Base-by-base conservation (phyloP, 2,797 vertebrate genomes). In the Parotocinclus haroldoi region DNA sequence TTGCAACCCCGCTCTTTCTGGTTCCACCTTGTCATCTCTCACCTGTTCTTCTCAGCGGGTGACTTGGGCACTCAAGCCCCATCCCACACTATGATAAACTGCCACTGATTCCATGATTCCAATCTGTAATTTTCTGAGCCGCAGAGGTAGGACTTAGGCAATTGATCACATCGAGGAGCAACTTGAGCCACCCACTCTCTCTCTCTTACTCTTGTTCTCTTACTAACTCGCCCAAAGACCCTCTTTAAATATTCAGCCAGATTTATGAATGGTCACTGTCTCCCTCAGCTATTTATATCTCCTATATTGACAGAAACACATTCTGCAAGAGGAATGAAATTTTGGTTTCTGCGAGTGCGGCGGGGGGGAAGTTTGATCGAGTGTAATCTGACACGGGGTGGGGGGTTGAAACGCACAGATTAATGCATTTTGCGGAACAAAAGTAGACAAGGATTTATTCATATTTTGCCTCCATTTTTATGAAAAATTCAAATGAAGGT, bases 41-140 rank as follows among this genome's bases (percentile, higher is more conserved):
- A 27, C 53, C 65, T 58, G 36, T 52, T 70, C 18, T 51, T n/a
- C 49, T 46, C 58, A 17, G n/a, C 36, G 17, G 58, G 38, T 10
- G 39, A 52, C 62, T 60, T 63, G 27, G 63, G 55, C 68, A 52
- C 62, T 61, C 68, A 74, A 76, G 50, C 44, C 36, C 46, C 78
- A 63, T 82, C 78, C 87, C 85, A 80, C 83, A 79, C 80, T 78
- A 88, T 90, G 88, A 91, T 88, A 79, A 89, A 90, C 87, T 85
- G 85, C 84, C 79, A 71, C 83, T 88, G 87, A 90, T 89, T 88
- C 87, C 83, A 86, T 85, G 86, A 89, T 88, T 89, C 86, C 87
- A 84, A 86, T 89, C 90, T 90, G 86, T 89, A 90, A 91, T 90
- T 89, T 89, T 90, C 86, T 78, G 83, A 89, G 87, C 82, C 45